Evolutionary conservation across 1,140 invertebrate species (phyloP), one percentile per base, ranked within the genome.

Genomic region (Bursaphelenchus mucronatus): DNA sequence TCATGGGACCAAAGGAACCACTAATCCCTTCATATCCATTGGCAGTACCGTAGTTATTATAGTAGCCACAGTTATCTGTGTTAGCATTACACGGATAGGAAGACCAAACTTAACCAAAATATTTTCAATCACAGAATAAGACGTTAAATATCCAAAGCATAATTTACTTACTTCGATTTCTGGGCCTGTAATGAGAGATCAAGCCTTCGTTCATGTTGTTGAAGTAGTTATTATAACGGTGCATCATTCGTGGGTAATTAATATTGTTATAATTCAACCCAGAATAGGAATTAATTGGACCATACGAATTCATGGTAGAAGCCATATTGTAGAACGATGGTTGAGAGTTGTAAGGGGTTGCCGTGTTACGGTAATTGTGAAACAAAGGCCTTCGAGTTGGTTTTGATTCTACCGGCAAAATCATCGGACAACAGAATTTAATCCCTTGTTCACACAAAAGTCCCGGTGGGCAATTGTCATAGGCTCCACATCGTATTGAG

Each of bases 161-260:
- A n/a, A 4, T 49, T n/a, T 49, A 50, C 57, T 59, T 50, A 59
- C 57, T 59, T 50, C n/a, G 57, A 44, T 19, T n/a, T 45, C 57
- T 39, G 13, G 13, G 41, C 4, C 57, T 59, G 41, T 59, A 44
- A 17, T 50, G 2, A 8, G 47, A 46, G 11, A 49, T 49, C 47
- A 19, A 49, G 1, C 13, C 13, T n/a, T 49, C 13, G 47, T 49
- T 19, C 13, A n/a, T 50, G 41, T 59, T 30, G 57, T 40, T 44
- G 40, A 59, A 15, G 40, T 59, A 59, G 57, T 59, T 59, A 8
- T 39, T 39, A 50, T 59, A 59, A 17, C 57, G 57, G 4, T 59
- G 57, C 57, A 59, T 59, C 13, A 40, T 40, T 4, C 11, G 57
- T 44, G 45, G 41, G 41, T 44, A 44, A 11, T 30, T 39, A 50